These are phyloP conservation scores for Salvator merianae DNA, from an alignment of 2,113 vertebrate species.

Conservation along the genomic window DNA sequence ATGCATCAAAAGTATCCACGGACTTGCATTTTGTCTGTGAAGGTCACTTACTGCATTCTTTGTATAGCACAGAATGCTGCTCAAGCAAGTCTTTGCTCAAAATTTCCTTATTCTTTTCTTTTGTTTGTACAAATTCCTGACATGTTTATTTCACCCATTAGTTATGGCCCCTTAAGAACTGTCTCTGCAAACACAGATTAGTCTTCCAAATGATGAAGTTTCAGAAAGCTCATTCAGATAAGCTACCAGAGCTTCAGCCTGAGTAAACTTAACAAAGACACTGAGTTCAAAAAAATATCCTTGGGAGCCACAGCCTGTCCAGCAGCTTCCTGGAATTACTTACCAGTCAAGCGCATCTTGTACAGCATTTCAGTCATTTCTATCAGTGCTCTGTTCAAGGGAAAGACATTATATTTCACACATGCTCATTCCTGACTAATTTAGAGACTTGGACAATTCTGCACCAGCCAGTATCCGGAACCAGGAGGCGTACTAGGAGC, in stretches of 20 bases:
- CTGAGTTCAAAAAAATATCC: neutral
- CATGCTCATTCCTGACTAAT: neutral
- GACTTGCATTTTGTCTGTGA: neutral
- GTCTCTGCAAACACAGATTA: conserved; percentile 9
- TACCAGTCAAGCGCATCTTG: neutral
- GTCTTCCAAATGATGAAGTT: neutral
- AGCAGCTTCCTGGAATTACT: neutral
- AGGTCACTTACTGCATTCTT: neutral
- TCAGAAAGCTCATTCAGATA: conserved; percentile 5
- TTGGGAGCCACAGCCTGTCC: neutral
- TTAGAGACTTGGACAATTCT: neutral
- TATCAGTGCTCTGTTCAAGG: neutral
- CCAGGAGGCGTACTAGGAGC: no score
- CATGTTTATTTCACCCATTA: neutral
- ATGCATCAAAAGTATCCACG: neutral
- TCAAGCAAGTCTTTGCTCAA: neutral
- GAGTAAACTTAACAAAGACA: neutral
- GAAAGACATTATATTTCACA: neutral
- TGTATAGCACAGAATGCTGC: neutral
- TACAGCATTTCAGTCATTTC: neutral
- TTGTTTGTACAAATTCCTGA: neutral
- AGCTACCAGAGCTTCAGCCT: neutral
- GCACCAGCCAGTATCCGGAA: no score
- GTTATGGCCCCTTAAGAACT: neutral
- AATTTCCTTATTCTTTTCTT: neutral